A percentile compares a stretch with the other conserved stretches of the same genome.
These are phyloP conservation scores for Cheilosia grossa DNA, from an alignment of 2,888 invertebrate species.

Conservation along the genomic window DNA sequence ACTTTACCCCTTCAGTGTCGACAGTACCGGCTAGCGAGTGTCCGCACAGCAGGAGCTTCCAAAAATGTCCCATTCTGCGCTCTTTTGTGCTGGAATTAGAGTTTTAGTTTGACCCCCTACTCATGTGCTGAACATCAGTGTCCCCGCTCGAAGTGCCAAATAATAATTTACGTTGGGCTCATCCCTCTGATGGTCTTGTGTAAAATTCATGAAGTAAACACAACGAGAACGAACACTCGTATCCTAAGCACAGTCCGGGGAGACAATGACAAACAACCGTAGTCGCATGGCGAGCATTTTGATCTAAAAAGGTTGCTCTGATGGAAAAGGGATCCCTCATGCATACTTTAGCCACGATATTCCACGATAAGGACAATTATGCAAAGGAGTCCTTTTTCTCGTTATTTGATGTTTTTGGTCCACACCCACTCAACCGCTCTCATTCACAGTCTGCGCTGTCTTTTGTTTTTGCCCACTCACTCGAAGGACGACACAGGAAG, in stretches of 20 bases:
- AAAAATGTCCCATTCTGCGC: constrained; percentile 49
- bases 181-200: constrained; percentile 26
- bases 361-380: constrained; percentile 65
- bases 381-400: constrained; percentile 38
- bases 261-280: neutral
- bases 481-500: constrained; percentile 62
- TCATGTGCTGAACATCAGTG: no score
- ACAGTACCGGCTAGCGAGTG: neutral
- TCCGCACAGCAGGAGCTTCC: constrained; percentile 14
- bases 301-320: constrained; percentile 37
- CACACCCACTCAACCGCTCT: neutral
- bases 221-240: constrained; percentile 13
- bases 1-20: neutral
- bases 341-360: constrained; percentile 61
- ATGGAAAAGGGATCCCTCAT: constrained; percentile 57
- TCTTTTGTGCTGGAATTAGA: constrained; percentile 37
- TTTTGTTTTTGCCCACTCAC: constrained; percentile 60
- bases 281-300: constrained; percentile 22
- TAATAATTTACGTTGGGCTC: constrained; percentile 63
- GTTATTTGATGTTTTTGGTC: constrained; percentile 23
- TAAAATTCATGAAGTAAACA: constrained; percentile 66
- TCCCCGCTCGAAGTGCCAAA: constrained; percentile 56
- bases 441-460: constrained; percentile 37
- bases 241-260: constrained; percentile 42
- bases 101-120: constrained; percentile 6